Base-by-base conservation (phyloP, 2,113 vertebrate species). In the Beaufortia kweichowensis region DNA sequence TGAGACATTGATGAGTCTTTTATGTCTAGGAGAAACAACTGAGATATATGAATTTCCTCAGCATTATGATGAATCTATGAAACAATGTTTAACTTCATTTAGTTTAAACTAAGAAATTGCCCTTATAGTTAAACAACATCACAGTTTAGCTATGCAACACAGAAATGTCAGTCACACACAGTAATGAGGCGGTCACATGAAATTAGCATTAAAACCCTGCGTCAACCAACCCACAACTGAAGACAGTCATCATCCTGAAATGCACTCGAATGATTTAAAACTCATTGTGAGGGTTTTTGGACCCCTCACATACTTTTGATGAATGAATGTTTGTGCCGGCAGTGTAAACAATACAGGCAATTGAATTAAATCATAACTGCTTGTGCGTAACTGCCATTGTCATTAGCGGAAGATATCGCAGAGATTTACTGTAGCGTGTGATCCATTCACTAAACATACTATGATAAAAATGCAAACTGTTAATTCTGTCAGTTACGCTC, bases 301-400 rank as follows among this genome's bases (percentile, higher is more conserved):
- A 65, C 62, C 21, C 21, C 65, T 68, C 12, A 53, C 43, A 55
- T 21, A 55, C 48, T 56, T 56, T 33, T 26, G 17, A 59, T 71
- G 69, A 59, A 71, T 43, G 53, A 15, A 39, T 57, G 43, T 43
- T 71, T 26, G 53, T 57, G 2, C 53, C 15, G 53, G 21, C 23
- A 35, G n/a, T 55, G 48, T 56, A 70, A 70, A 70, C 48, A 70
- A 55, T 35, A 24, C 29, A 35, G n/a, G 48, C 29, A 24, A 23
- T 69, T 35, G 17, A 48, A 70, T 35, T 3, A 70, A 70, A 56
- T 0, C 29, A 56, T 69, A 35, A 69, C 6, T 6, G n/a, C 48
- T 55, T 55, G 48, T 55, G n/a, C 29, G 15, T 69, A 24, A 35
- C 29, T 69, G 29, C 67, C n/a, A 35, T 69, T 35, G 29, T 55